phyloP scores from a whole-genome alignment of 2,888 invertebrate species.

The Conomelus anceps region DNA sequence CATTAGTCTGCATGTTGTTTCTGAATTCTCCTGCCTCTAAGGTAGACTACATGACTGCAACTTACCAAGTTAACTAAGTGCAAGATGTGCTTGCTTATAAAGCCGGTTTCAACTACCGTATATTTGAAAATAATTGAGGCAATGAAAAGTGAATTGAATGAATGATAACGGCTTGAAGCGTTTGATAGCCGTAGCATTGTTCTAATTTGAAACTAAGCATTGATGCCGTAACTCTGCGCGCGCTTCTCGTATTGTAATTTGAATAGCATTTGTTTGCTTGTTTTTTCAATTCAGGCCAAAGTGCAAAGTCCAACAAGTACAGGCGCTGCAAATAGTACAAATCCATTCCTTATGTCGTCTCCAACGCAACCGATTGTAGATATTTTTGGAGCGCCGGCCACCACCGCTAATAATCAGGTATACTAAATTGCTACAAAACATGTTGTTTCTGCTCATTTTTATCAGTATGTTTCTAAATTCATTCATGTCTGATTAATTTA shows the following conservation, averaged over 20 bases:
- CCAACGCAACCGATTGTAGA: conserved; percentile 70
- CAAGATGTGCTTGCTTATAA: not conserved
- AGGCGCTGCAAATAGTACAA: conserved; percentile 55
- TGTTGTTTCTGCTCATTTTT: not conserved
- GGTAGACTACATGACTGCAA: not conserved
- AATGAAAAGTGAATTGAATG: too few relatives aligned
- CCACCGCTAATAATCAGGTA: conserved; percentile 28
- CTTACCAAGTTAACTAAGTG: not conserved
- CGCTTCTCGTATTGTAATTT: not conserved
- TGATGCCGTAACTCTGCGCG: not conserved
- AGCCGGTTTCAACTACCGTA: too few relatives aligned
- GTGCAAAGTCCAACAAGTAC: conserved; percentile 68
- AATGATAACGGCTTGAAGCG: too few relatives aligned
- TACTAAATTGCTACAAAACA: not conserved
- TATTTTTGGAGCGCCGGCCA: conserved; percentile 54
- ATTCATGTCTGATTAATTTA: too few relatives aligned
- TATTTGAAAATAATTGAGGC: too few relatives aligned
- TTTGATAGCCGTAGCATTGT: too few relatives aligned
- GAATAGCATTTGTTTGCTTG: conserved; percentile 29
- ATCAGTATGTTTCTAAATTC: too few relatives aligned
- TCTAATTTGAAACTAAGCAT: not conserved
- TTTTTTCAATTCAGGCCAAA: conserved; percentile 54
- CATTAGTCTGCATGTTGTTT: not conserved
- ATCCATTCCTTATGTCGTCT: conserved; percentile 71
- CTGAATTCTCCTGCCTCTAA: not conserved